Evolutionary conservation across 1,140 invertebrate genomes (phyloP), one percentile per base, ranked within the genome.

Genomic region (Cyphomyrmex costatus): DNA sequence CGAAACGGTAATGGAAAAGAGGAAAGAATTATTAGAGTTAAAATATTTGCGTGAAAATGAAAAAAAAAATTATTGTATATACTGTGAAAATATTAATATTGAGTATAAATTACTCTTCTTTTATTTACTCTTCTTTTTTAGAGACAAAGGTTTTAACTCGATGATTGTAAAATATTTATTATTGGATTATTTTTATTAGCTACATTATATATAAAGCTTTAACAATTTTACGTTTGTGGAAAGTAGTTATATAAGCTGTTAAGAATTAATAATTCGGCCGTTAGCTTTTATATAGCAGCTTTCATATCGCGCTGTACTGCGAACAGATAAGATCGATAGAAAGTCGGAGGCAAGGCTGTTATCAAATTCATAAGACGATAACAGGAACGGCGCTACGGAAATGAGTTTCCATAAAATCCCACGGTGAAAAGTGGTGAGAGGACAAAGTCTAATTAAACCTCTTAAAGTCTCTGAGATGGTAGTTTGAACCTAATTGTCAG

Each of bases 291-390:
- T n/a, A 24, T 33, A 7, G 14, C 1, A 46, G 24, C n/a, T 58
- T 36, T 65, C 19, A 21, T 49, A 53, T 71, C 49, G 36, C 12
- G 33, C 4, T 24, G 27, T 10, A 74, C 12, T n/a, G n/a, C 21
- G 8, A 56, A 42, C 53, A 16, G 53, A 70, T 42, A n/a, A 21
- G 53, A 83, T 83, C 68, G 36, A 74, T 46, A 16, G 27, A 10
- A 82, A 58, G 51, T 65, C 33, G 19, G 33, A 16, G 53, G 51
- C 42, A 19, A 83, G 27, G n/a, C 68, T 73, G 51, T 58, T 60
- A 74, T 74, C 27, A 73, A 73, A 83, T 83, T 73, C 36, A 46
- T 73, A 46, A 51, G n/a, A 24, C 19, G 33, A 79, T 21, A 51
- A 8, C 27, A 53, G 46, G 49, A 61, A 61, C 14, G 7, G 24